Evolutionary conservation across 2,888 invertebrate species (phyloP).

Genomic region (Serripes groenlandicus): DNA sequence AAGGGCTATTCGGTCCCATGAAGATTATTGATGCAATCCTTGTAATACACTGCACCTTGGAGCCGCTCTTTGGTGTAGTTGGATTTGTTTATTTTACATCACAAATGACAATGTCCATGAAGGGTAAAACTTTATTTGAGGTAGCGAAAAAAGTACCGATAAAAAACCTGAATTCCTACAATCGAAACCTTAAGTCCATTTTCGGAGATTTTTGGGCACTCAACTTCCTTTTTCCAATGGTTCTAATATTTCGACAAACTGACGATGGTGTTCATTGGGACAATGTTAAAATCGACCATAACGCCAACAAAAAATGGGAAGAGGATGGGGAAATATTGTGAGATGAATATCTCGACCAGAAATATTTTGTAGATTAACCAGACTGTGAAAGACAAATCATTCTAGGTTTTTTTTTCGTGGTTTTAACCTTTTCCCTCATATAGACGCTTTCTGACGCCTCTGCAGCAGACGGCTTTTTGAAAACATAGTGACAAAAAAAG

Average conservation of each 20-base stretch:
- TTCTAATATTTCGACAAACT: slow-evolving; percentile 73
- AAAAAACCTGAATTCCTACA: slow-evolving; percentile 59
- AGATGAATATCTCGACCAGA: too few species aligned
- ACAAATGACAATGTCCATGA: slow-evolving; percentile 59
- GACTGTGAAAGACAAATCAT: neutral
- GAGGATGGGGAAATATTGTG: slow-evolving; percentile 33
- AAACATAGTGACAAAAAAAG: neutral
- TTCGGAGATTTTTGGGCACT: slow-evolving; percentile 78
- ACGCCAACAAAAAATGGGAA: slow-evolving; percentile 56
- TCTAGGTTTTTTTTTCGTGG: too few species aligned
- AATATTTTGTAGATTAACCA: too few species aligned
- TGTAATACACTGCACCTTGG: slow-evolving; percentile 65
- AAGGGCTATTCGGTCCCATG: slow-evolving; percentile 55
- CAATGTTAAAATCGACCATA: slow-evolving; percentile 70
- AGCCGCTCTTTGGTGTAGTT: slow-evolving; percentile 67
- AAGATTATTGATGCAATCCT: slow-evolving; percentile 62
- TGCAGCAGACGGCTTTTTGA: too few species aligned
- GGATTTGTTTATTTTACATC: slow-evolving; percentile 67
- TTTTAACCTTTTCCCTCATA: too few species aligned
- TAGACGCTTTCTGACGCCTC: too few species aligned
- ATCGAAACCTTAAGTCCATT: slow-evolving; percentile 72
- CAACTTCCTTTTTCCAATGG: slow-evolving; percentile 77
- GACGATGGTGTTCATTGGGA: slow-evolving; percentile 75
- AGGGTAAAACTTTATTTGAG: slow-evolving; percentile 74
- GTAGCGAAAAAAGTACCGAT: slow-evolving; percentile 67